Evolutionary conservation across 2,888 invertebrate genomes (phyloP), one percentile per base, ranked within the genome.

Genomic region (Abscondita cerata): DNA sequence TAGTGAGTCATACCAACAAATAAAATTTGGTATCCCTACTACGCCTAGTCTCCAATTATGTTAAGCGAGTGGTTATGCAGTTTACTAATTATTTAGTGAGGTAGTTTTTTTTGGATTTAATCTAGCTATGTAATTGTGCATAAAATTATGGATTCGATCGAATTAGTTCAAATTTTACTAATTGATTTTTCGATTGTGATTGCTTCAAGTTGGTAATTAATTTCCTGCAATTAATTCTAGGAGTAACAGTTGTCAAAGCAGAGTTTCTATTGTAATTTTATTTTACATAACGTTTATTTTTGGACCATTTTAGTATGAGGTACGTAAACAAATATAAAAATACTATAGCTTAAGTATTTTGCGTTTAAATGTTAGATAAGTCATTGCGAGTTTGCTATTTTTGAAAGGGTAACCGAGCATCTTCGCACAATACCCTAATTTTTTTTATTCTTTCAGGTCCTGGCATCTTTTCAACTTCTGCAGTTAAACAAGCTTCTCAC

Each of bases 271-370:
- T 53, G 53, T 44, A 50, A 56, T 54, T 62, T 56, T 36, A 59
- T 62, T 65, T 65, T 61, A 58, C 65, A 64, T 59, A 57, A 54
- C 60, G 58, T 63, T 62, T 64, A 62, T 64, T 66, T 59, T 68
- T 68, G 68, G 66, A 68, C 62, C 64, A 53, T 59, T 59, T 60
- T 62, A 65, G 57, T 61, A 68, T 68, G 66, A 62, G 68, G 68
- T 68, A 66, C 38, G 68, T 66, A 63, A 62, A 60, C 56, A 58
- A 51, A 55, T 61, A 19, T 52, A 46, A 52, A 56, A 38, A 56
- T 56, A 25, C 25, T 25, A 6, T 25, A 25, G 25, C 25, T 31
- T n/a, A 25, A 25, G 25, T 25, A 18, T 44, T 18, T 44, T 18
- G 18, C 44, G 11, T 25, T 25, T 25, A 25, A 25, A 2, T 6